Percentiles rank a stretch among this genome's conserved stretches.
Evolutionary conservation across 2,113 vertebrate genomes (phyloP).

Genomic region (Prinia subflava): DNA sequence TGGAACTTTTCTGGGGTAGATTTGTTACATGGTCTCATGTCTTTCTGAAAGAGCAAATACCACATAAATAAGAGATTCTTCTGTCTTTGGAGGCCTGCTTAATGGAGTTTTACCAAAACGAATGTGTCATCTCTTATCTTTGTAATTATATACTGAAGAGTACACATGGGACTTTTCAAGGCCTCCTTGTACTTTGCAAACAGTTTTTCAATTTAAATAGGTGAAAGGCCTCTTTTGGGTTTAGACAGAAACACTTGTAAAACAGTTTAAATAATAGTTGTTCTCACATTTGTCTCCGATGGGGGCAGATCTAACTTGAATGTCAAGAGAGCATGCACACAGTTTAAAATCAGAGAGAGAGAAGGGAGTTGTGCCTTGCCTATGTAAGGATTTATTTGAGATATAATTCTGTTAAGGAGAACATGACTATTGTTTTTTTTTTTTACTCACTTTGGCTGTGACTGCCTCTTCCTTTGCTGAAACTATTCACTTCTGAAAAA

Average conservation of each 20-base stretch:
- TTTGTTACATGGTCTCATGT: neutral
- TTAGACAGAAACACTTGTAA: neutral
- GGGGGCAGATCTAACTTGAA: neutral
- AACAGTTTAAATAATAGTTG: neutral
- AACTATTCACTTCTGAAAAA: neutral
- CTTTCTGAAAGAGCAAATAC: neutral
- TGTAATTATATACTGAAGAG: neutral
- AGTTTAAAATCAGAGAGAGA: neutral
- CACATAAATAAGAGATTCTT: neutral
- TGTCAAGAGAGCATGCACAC: neutral
- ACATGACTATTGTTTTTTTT: neutral
- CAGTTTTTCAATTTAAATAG: constrained; percentile 19
- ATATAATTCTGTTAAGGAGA: neutral
- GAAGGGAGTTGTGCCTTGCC: neutral
- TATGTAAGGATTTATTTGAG: neutral
- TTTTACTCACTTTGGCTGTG: neutral
- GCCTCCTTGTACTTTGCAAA: neutral
- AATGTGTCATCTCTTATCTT: constrained; percentile 29
- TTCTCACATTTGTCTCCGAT: neutral
- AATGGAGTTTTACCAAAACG: neutral
- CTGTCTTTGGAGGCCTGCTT: neutral
- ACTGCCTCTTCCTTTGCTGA: neutral
- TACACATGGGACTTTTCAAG: constrained; percentile 7
- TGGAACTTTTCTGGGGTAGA: neutral
- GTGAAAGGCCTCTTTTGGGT: neutral